phyloP scores from a whole-genome alignment of 2,113 vertebrate genomes.

The Charadrius vociferus region DNA sequence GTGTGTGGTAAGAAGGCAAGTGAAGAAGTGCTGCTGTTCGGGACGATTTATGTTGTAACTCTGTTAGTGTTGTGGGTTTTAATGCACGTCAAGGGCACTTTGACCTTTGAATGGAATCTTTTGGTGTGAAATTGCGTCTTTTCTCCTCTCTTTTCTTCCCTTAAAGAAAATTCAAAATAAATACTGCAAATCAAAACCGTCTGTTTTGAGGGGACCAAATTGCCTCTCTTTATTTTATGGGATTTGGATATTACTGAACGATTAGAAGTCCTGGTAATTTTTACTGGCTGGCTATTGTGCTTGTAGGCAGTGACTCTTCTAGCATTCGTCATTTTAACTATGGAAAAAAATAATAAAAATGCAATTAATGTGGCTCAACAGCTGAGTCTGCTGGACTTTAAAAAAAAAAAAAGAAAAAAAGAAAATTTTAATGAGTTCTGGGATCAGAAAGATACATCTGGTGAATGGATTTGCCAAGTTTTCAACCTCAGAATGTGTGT shows the following conservation, averaged over 20 bases:
- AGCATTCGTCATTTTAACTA: conserved; percentile 51
- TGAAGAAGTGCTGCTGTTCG: neutral
- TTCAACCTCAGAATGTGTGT: conserved; percentile 61
- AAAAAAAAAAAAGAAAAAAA: neutral
- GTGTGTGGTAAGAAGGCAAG: neutral
- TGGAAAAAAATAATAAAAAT: conserved; percentile 62
- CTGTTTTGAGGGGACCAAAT: conserved; percentile 47
- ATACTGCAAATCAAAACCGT: conserved; percentile 14
- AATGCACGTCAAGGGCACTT: conserved; percentile 24
- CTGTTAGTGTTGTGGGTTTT: neutral
- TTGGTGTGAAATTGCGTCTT: conserved; percentile 28
- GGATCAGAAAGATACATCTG: conserved; percentile 68
- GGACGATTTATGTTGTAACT: neutral
- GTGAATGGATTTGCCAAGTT: conserved; percentile 58
- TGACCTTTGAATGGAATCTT: conserved; percentile 4
- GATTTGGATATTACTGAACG: conserved; percentile 32
- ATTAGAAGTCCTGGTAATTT: conserved; percentile 42
- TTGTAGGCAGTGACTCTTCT: conserved; percentile 29
- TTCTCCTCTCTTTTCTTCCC: neutral
- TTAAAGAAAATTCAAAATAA: conserved; percentile 44
- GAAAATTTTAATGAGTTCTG: conserved; percentile 67
- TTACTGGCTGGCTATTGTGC: conserved; percentile 33
- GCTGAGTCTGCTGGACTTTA: conserved; percentile 50
- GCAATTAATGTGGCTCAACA: conserved; percentile 60
- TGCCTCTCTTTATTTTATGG: conserved; percentile 41